A percentile compares a stretch with the other conserved stretches of the same genome.
Evolutionary conservation across 2,797 vertebrate species (phyloP).

Genomic region (Silurus aristotelis): DNA sequence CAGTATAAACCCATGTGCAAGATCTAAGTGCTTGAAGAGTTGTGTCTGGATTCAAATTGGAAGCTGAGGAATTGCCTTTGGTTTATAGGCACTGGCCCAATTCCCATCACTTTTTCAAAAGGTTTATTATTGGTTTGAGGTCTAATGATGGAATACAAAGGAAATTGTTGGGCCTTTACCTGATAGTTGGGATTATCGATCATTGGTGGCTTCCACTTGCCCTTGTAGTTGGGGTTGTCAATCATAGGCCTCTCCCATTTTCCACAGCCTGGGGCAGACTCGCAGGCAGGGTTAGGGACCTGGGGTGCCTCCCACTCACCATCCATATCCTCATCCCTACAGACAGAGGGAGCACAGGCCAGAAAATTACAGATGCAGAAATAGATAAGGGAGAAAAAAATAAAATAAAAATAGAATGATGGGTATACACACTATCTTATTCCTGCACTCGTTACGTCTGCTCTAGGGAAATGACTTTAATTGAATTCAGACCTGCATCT

Average conservation of each 20-base stretch:
- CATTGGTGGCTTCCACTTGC: constrained; percentile 97
- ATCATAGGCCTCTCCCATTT: constrained; percentile 89
- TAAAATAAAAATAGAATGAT: background rate
- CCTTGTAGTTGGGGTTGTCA: constrained; percentile 95
- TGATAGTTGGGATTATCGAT: constrained; percentile 98
- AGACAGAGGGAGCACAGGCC: background rate
- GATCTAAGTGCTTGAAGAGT: no score
- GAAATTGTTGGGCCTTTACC: constrained; percentile 67
- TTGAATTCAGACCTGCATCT: constrained; percentile 45
- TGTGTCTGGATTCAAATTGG: no score
- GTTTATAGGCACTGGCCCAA: no score
- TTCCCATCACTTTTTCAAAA: no score
- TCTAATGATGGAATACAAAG: background rate
- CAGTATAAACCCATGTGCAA: no score
- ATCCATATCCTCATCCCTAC: constrained; percentile 98
- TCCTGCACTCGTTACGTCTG: background rate
- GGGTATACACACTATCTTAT: background rate
- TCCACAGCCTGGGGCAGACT: constrained; percentile 90
- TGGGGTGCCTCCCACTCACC: constrained; percentile 99
- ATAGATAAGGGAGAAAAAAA: background rate
- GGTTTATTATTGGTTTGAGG: no score
- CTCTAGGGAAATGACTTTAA: constrained; percentile 32
- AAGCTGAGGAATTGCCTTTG: no score
- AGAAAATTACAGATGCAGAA: background rate
- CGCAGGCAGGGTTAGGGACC: constrained; percentile 90